Evolutionary conservation across 2,797 vertebrate species (phyloP).

Genomic region (Kryptolebias ocellatus): DNA sequence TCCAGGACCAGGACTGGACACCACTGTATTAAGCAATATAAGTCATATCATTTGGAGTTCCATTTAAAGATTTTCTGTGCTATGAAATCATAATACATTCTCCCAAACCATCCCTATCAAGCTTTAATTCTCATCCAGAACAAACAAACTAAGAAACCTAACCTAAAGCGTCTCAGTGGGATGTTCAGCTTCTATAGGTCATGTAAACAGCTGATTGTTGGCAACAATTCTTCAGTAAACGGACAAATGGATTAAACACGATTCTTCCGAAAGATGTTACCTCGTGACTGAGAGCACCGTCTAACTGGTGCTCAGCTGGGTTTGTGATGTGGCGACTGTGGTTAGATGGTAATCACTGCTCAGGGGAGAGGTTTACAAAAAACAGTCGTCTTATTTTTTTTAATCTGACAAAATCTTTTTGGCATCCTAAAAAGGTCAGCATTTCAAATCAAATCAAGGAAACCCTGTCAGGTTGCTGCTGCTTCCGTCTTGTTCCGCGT

Average conservation of each 20-base stretch:
- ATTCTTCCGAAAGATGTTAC: not conserved
- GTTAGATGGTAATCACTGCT: not conserved
- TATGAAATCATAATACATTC: not conserved
- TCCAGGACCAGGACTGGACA: no score
- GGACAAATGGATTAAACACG: not conserved
- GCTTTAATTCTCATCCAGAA: not conserved
- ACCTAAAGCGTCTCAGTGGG: not conserved
- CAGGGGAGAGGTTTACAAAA: not conserved
- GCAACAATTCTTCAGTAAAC: not conserved
- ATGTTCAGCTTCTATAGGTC: not conserved
- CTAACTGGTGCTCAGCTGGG: not conserved
- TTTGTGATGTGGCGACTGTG: not conserved
- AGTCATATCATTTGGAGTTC: not conserved
- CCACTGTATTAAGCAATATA: not conserved
- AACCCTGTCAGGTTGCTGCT: not conserved
- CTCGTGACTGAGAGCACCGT: not conserved
- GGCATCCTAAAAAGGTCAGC: not conserved
- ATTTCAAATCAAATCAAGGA: conserved; percentile 1
- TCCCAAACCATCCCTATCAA: not conserved
- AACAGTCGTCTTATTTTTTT: not conserved
- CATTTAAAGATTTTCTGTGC: not conserved
- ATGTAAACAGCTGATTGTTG: not conserved
- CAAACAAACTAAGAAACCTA: not conserved
- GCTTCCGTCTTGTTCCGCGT: not conserved
- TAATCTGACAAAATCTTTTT: not conserved